Base-by-base conservation (phyloP, 2,113 vertebrate species). In the Lophotis ruficrista region DNA sequence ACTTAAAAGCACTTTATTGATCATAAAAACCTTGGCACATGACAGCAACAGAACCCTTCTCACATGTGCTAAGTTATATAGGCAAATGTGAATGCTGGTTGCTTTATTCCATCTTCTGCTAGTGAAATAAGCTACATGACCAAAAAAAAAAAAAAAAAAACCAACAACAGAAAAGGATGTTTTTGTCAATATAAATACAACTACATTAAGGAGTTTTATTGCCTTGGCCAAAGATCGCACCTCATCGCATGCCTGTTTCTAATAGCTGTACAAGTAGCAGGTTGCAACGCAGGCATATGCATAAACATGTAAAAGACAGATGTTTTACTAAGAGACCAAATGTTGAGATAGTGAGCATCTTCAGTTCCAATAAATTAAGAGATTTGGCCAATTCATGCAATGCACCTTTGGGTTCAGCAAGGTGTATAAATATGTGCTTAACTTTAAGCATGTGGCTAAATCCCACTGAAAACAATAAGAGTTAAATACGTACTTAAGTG, bases 91-190 rank as follows among this genome's bases (percentile, higher is more conserved):
- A 88, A 53, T 50, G 8, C 19, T 65, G 15, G 9, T 15, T 41
- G 2, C 30, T 92, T 91, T 70, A 54, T 83, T 89, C 12, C 18
- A 24, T 1, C 0, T 90, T 90, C 38, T 83, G 10, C 14, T 54
- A 56, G 31, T 23, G 71, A 92, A 89, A 69, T 48, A 60, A 73
- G 27, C 15, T 78, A 64, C 4, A 12, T 27, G n/a, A 18, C 7
- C 12, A 53, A 14, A 53, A 27, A 25, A 51, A 27, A 51, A 51
- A 51, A 13, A 16, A 30, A 14, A 57, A 23, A 31, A 17, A 56
- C 27, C 14, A 14, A 0, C 10, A 35, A 27, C n/a, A n/a, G 23
- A 28, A 33, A 13, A 2, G 1, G 2, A 9, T 0, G 0, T 14
- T 92, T 90, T 61, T 86, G 4, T 47, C 35, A 38, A 27, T 81